Conservation (phyloP, 2,797 vertebrate genomes). For the Glyptemys insculpta region DNA sequence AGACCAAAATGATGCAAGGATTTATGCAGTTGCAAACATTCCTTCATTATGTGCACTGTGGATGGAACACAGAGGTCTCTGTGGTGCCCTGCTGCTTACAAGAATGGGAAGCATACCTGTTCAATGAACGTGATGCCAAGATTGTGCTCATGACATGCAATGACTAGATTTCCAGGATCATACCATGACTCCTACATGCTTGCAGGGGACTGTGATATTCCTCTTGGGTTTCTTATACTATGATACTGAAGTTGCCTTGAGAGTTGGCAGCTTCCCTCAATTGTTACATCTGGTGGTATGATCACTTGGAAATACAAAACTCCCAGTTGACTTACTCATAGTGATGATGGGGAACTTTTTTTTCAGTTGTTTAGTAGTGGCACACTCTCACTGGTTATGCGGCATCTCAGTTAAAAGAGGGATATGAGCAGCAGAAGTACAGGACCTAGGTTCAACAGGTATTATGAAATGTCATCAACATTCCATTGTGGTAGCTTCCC, state of each 20-base stretch:
- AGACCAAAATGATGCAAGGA: not conserved
- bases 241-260: not conserved
- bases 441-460: not conserved
- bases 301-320: not conserved
- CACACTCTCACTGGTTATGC: not conserved
- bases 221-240: accelerated
- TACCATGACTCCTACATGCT: accelerated
- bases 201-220: not conserved
- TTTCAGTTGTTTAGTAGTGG: not conserved
- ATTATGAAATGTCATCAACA: not conserved
- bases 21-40: not conserved
- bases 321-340: not conserved
- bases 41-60: not conserved
- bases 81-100: not conserved
- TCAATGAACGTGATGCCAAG: not conserved
- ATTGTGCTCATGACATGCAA: not conserved
- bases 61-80: not conserved
- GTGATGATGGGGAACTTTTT: not conserved
- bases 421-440: not conserved
- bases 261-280: not conserved
- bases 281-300: accelerated
- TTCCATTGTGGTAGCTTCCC: not conserved
- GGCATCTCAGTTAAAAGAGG: not conserved
- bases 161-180: not conserved
- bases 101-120: not conserved